Percentiles rank a stretch among this genome's conserved stretches.
Conservation (phyloP, 2,113 vertebrate genomes). For the Heterochromis multidens region DNA sequence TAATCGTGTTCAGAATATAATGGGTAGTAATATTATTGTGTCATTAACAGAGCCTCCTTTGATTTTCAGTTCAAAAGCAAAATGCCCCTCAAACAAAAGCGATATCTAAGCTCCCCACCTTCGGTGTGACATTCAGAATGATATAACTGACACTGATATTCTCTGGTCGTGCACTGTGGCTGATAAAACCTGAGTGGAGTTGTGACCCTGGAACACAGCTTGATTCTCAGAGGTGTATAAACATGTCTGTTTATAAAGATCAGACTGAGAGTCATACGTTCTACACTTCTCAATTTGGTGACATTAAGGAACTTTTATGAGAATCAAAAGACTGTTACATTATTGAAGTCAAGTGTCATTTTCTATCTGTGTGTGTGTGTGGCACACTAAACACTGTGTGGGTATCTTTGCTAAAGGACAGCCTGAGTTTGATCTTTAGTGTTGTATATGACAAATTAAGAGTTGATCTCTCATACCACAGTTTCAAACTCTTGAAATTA, state of each 20-base stretch:
- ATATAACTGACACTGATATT: neutral
- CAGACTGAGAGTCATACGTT: neutral
- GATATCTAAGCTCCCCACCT: neutral
- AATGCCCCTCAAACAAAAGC: neutral
- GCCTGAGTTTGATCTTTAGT: neutral
- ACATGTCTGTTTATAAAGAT: neutral
- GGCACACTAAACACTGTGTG: neutral
- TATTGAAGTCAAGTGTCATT: neutral
- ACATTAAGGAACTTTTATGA: neutral
- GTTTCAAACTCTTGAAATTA: neutral
- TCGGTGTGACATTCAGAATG: neutral
- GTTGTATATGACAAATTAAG: neutral
- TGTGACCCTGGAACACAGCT: neutral
- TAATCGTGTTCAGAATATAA: neutral
- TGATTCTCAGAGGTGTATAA: neutral
- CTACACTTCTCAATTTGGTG: neutral
- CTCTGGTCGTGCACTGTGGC: neutral
- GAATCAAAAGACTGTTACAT: neutral
- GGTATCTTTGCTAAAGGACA: neutral
- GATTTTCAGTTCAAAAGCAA: neutral
- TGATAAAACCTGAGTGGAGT: neutral
- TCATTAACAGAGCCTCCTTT: neutral
- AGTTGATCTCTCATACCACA: neutral
- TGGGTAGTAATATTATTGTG: neutral
- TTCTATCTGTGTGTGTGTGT: neutral